phyloP scores from a whole-genome alignment of 53 echinoderm and acorn worm species.

The Henricia sp. region DNA sequence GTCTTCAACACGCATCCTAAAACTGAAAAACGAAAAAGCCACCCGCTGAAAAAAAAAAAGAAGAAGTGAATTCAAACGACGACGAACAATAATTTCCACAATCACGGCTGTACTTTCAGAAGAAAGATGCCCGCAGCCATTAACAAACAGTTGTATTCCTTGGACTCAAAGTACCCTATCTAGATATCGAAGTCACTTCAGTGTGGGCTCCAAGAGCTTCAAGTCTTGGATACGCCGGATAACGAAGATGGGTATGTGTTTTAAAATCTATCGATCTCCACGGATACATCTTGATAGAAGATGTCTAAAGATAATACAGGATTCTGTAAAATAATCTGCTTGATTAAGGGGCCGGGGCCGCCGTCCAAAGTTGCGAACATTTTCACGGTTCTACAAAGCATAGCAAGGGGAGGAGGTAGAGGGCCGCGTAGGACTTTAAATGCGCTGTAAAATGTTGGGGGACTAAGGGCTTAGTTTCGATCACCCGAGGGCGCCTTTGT shows the following conservation, averaged over 20 bases:
- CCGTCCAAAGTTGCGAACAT: too few species aligned
- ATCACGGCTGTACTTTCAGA: too few species aligned
- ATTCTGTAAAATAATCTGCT: background rate
- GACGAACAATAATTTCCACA: too few species aligned
- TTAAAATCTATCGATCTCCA: background rate
- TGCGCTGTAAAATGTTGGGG: too few species aligned
- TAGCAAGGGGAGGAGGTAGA: too few species aligned
- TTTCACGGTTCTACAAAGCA: too few species aligned
- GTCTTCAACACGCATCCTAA: too few species aligned
- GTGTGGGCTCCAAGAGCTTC: slow-evolving; percentile 27
- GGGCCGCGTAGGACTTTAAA: too few species aligned
- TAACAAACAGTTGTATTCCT: slow-evolving; percentile 25
- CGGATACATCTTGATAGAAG: background rate
- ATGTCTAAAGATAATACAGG: background rate
- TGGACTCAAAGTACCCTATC: slow-evolving; percentile 25
- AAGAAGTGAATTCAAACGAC: background rate
- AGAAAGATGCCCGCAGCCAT: background rate
- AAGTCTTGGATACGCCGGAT: slow-evolving; percentile 39
- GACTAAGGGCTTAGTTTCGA: too few species aligned
- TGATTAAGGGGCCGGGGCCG: background rate
- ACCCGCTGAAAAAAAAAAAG: background rate
- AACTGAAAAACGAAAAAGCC: too few species aligned
- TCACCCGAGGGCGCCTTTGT: too few species aligned
- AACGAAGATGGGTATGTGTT: slow-evolving; percentile 34
- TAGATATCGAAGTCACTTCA: slow-evolving; percentile 26